phyloP scores from a whole-genome alignment of 2,888 invertebrate species.

The Ennomos erosarius region DNA sequence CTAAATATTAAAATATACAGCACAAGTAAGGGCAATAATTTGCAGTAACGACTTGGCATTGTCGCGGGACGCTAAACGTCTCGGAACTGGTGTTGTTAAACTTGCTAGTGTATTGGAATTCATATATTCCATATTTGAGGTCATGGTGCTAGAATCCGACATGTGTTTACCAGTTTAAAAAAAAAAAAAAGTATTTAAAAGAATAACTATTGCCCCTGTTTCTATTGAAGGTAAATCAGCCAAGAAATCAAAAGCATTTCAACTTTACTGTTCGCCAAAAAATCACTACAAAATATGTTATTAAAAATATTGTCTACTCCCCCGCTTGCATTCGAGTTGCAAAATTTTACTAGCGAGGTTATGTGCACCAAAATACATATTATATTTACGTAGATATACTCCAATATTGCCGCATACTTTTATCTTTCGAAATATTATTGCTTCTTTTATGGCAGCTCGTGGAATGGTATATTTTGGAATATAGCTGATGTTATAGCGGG shows the following conservation, averaged over 20 bases:
- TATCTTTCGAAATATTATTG: constrained; percentile 36
- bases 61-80: constrained; percentile 51
- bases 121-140: background rate
- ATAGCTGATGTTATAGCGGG: constrained; percentile 24
- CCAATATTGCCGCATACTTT: constrained; percentile 30
- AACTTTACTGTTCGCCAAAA: too few species aligned
- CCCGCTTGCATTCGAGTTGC: too few species aligned
- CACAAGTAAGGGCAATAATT: constrained; percentile 51
- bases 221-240: too few species aligned
- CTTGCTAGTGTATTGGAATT: background rate
- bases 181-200: too few species aligned
- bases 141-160: background rate
- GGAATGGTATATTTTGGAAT: constrained; percentile 34
- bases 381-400: background rate
- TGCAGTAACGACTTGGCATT: constrained; percentile 60
- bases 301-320: too few species aligned
- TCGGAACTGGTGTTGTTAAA: constrained; percentile 27
- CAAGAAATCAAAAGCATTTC: too few species aligned
- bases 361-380: too few species aligned
- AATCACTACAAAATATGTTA: too few species aligned
- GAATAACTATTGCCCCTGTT: too few species aligned
- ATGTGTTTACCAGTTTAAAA: too few species aligned
- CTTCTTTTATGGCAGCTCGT: constrained; percentile 38
- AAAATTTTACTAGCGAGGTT: too few species aligned
- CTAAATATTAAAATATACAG: constrained; percentile 39